Evolutionary conservation across 2,888 invertebrate species (phyloP).

Genomic region (Sepiola atlantica): DNA sequence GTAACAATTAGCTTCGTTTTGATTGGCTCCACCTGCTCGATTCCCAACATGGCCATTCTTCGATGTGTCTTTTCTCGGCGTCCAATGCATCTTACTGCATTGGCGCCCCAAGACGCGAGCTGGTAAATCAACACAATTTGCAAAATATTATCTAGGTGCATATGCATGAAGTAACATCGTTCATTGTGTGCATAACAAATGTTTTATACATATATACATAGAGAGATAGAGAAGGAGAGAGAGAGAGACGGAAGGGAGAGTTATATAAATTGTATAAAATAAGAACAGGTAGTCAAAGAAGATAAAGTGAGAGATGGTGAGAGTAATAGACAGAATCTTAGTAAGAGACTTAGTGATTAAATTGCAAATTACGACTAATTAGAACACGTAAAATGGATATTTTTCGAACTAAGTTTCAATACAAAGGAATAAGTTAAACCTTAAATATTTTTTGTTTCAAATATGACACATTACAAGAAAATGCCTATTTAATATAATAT

Average conservation of each 20-base stretch:
- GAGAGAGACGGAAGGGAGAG: not conserved
- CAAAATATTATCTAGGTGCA: not conserved
- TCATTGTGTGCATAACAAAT: not conserved
- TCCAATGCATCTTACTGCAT: not conserved
- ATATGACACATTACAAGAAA: no score
- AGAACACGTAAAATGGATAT: not conserved
- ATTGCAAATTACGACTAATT: not conserved
- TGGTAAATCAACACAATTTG: slow-evolving; percentile 9
- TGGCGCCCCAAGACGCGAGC: not conserved
- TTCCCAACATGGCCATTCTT: slow-evolving; percentile 19
- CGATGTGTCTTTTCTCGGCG: not conserved
- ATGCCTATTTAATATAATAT: no score
- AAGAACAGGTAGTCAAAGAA: no score
- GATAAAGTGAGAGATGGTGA: no score
- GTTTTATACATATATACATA: not conserved
- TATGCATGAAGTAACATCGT: not conserved
- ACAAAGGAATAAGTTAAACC: no score
- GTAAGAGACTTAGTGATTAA: no score
- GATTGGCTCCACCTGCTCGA: slow-evolving; percentile 32
- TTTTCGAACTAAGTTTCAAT: not conserved
- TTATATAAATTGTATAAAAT: not conserved
- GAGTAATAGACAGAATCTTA: no score
- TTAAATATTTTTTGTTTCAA: no score
- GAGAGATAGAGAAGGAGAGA: not conserved
- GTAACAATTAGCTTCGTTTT: slow-evolving; percentile 32